phyloP scores from a whole-genome alignment of 2,113 vertebrate genomes.

The Bostrychus sinensis region DNA sequence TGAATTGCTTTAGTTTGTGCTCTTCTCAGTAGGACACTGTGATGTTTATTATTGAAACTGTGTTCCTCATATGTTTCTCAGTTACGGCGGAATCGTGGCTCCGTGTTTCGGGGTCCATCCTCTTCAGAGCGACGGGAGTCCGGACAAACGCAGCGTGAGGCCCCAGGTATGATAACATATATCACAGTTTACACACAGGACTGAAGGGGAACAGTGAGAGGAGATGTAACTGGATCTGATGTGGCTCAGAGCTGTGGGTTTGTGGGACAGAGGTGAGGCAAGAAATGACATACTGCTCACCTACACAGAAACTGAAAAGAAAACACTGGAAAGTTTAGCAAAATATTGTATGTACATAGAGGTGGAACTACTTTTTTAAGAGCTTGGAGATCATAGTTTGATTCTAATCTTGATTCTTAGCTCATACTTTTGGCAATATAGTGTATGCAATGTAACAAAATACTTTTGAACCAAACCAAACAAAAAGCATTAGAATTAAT shows the following conservation, averaged over 20 bases:
- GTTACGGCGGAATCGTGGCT: conserved; percentile 64
- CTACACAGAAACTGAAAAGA: no score
- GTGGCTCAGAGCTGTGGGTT: not conserved
- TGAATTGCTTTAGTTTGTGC: no score
- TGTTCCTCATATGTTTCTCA: conserved; percentile 30
- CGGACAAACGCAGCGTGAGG: conserved; percentile 24
- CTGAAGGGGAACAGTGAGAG: not conserved
- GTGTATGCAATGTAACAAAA: no score
- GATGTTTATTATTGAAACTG: conserved; percentile 14
- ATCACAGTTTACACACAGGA: not conserved
- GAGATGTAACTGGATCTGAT: not conserved
- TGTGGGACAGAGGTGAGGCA: not conserved
- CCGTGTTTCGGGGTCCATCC: conserved; percentile 61
- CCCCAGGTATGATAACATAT: conserved; percentile 43
- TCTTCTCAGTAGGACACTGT: not conserved
- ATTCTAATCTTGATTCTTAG: no score
- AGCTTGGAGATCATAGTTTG: no score
- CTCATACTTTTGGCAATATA: no score
- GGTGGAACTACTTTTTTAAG: no score
- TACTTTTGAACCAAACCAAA: no score
- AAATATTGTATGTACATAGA: no score
- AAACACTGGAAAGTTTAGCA: no score
- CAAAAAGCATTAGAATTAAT: no score
- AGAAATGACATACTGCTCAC: no score
- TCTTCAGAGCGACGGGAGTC: conserved; percentile 22